Evolutionary conservation across 2,113 vertebrate genomes (phyloP), one percentile per base, ranked within the genome.

Genomic region (Laterallus jamaicensis): DNA sequence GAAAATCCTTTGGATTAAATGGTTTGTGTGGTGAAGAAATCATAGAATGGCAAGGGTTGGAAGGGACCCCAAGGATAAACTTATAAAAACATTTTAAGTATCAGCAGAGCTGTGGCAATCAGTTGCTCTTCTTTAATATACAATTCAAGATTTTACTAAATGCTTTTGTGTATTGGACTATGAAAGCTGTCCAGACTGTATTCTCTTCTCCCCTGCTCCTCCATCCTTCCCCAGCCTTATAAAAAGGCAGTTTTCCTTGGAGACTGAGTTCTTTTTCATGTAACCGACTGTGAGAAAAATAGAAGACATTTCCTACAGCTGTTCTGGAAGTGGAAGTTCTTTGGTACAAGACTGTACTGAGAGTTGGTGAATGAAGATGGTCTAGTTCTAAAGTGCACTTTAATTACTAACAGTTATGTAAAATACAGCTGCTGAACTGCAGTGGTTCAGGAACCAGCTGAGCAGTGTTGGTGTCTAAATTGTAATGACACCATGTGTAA

Each of bases 181-280:
- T 29, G 17, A 58, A 68, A 68, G 35, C 29, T 76, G 59, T 24
- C 18, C 32, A 28, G 58, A 9, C 18, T 62, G 12, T 74, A 47
- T 12, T 60, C 52, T 56, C 78, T 62, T 4, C 7, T 49, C 15
- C 11, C 28, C 24, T 52, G 54, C 15, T 55, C 54, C 54, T 29
- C 13, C 28, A 31, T 6, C 12, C 50, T 25, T 28, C 3, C 6
- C 10, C 19, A 49, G 49, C 3, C 1, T 6, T 5, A 2, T 58
- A 39, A 69, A 84, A 87, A 13, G 47, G 18, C 4, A 1, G 62
- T 35, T 70, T 55, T 79, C 17, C 12, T 63, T 5, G 2, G 60
- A 47, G 9, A 21, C 19, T 24, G 28, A 52, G 4, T 71, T 91
- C 11, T 86, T 32, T 50, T 47, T 70, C 16, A 25, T 74, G 31